Conservation (phyloP, 2,888 invertebrate species). For the Imbricaverruca yamaguchii region DNA sequence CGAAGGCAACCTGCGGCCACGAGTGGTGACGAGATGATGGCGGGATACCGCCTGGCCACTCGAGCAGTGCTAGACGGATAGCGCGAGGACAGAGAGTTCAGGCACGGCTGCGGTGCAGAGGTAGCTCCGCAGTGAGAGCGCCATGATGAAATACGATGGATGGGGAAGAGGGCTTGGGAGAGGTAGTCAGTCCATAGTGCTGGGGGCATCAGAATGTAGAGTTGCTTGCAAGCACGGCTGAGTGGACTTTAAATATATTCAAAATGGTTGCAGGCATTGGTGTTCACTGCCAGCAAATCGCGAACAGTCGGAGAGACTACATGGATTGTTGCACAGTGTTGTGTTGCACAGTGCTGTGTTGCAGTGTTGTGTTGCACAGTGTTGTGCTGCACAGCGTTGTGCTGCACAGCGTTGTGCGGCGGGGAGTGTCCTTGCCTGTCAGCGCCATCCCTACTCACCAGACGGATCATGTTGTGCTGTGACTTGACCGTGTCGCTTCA, state of each 20-base stretch:
- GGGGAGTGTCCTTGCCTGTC: no score
- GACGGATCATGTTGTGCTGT: neutral
- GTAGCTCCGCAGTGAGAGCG: no score
- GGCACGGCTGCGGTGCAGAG: neutral
- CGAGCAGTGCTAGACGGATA: neutral
- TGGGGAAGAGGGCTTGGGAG: no score
- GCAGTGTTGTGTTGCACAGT: neutral
- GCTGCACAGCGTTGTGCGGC: neutral
- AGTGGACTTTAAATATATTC: no score
- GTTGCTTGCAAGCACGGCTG: no score
- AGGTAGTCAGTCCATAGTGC: no score
- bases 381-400: neutral
- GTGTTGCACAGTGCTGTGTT: neutral
- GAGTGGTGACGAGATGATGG: no score
- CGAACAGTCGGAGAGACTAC: neutral
- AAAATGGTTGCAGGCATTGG: neutral
- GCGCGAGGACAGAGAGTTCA: neutral
- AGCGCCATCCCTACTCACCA: neutral
- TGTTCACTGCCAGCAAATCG: neutral
- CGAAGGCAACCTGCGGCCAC: neutral
- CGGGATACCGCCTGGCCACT: neutral
- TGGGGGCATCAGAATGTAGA: no score
- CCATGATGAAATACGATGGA: no score
- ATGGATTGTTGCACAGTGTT: neutral
- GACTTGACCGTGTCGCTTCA: neutral